phyloP scores from a whole-genome alignment of 2,888 invertebrate genomes.

The Eurytoma adleriae region DNA sequence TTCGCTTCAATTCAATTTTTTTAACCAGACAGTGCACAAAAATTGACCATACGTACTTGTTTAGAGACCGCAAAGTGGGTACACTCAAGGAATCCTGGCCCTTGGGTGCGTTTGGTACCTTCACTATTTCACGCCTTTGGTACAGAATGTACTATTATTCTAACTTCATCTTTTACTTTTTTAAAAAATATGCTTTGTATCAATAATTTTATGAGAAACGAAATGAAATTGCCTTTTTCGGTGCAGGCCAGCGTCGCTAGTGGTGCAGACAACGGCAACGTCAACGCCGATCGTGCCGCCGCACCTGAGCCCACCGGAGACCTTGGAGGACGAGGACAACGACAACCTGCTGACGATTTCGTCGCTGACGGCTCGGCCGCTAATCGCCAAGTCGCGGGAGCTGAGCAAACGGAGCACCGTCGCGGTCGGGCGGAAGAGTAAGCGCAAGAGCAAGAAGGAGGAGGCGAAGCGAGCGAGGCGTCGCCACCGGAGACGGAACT shows the following conservation, averaged over 20 bases:
- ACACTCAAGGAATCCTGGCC: no score
- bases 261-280: slow-evolving; percentile 75
- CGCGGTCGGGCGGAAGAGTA: slow-evolving; percentile 33
- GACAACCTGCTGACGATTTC: slow-evolving; percentile 85
- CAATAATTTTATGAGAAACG: no score
- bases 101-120: no score
- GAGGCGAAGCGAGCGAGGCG: slow-evolving; percentile 46
- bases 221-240: no score
- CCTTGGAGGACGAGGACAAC: slow-evolving; percentile 82
- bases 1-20: no score
- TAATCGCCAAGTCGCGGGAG: slow-evolving; percentile 84
- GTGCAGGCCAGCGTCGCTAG: slow-evolving; percentile 76
- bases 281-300: slow-evolving; percentile 75
- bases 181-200: no score
- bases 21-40: no score
- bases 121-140: no score
- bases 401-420: slow-evolving; percentile 59
- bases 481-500: slow-evolving; percentile 62
- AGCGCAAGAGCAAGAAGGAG: slow-evolving; percentile 57
- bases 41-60: no score
- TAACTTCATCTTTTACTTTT: no score
- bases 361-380: slow-evolving; percentile 84
- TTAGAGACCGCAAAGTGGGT: no score
- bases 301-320: slow-evolving; percentile 75
- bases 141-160: no score